Evolutionary conservation across 2,888 invertebrate genomes (phyloP).

Genomic region (Ophraella communa): DNA sequence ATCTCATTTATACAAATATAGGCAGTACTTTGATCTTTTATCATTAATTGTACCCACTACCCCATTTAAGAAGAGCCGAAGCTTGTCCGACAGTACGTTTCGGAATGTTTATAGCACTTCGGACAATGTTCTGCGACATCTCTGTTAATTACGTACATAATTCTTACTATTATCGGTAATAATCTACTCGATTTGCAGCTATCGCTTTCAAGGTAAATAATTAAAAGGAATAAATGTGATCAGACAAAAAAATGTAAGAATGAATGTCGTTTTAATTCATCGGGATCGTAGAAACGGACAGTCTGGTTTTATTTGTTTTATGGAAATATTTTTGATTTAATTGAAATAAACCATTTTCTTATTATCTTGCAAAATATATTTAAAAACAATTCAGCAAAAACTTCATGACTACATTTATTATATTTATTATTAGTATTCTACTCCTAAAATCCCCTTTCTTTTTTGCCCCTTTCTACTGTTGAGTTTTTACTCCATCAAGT

Average conservation of each 20-base stretch:
- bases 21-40: slow-evolving; percentile 47
- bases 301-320: too few relatives aligned
- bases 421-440: too few relatives aligned
- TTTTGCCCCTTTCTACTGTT: too few relatives aligned
- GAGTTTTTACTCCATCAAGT: too few relatives aligned
- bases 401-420: too few relatives aligned
- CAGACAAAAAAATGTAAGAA: slow-evolving; percentile 3
- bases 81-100: slow-evolving; percentile 31
- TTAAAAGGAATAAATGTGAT: slow-evolving; percentile 5
- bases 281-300: neutral
- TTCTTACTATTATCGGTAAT: slow-evolving; percentile 24
- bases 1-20: slow-evolving; percentile 55
- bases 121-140: neutral
- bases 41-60: slow-evolving; percentile 44
- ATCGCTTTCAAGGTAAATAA: slow-evolving; percentile 29
- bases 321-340: too few relatives aligned
- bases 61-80: slow-evolving; percentile 32
- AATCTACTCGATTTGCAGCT: slow-evolving; percentile 19
- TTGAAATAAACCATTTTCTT: too few relatives aligned
- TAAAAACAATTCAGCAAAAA: too few relatives aligned
- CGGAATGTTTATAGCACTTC: slow-evolving; percentile 36
- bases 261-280: slow-evolving; percentile 6
- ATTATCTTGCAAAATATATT: too few relatives aligned
- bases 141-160: slow-evolving; percentile 24
- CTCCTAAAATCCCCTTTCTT: too few relatives aligned